phyloP scores from a whole-genome alignment of 2,888 invertebrate species.

The Cataglyphis livida region DNA sequence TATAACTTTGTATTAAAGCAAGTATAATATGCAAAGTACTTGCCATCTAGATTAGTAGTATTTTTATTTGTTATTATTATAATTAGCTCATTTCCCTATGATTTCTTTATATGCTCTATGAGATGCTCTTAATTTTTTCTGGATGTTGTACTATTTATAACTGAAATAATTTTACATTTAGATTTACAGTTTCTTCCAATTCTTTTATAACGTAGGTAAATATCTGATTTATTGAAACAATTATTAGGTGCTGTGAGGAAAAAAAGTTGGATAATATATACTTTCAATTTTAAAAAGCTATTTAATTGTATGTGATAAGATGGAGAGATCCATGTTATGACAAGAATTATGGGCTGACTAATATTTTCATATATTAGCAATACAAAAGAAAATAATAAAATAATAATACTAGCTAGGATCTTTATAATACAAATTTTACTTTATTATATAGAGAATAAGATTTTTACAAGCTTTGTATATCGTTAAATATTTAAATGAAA shows the following conservation, averaged over 20 bases:
- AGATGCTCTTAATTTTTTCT: not conserved
- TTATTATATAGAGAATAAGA: slow-evolving; percentile 34
- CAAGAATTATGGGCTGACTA: slow-evolving; percentile 27
- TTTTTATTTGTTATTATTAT: not conserved
- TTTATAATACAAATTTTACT: slow-evolving; percentile 34
- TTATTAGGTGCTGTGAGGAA: slow-evolving; percentile 20
- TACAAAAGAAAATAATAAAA: slow-evolving; percentile 55
- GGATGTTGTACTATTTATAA: not conserved
- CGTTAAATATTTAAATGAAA: slow-evolving; percentile 63
- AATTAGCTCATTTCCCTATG: not conserved
- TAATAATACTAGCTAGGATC: slow-evolving; percentile 29
- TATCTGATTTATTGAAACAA: not conserved
- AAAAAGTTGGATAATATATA: slow-evolving; percentile 21
- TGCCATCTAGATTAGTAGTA: not conserved
- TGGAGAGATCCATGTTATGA: slow-evolving; percentile 19
- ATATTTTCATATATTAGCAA: slow-evolving; percentile 32
- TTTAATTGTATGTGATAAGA: slow-evolving; percentile 39
- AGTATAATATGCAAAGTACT: slow-evolving; percentile 22
- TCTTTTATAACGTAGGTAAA: slow-evolving; percentile 9
- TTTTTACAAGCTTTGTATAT: slow-evolving; percentile 39
- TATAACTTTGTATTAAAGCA: slow-evolving; percentile 36
- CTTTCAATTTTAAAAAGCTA: slow-evolving; percentile 22
- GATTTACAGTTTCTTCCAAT: not conserved
- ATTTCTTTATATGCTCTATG: not conserved
- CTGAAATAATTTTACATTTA: slow-evolving; percentile 17